These are phyloP conservation scores for Macrotus californicus DNA, from an alignment of 2,113 vertebrate species.

Conservation along the genomic window DNA sequence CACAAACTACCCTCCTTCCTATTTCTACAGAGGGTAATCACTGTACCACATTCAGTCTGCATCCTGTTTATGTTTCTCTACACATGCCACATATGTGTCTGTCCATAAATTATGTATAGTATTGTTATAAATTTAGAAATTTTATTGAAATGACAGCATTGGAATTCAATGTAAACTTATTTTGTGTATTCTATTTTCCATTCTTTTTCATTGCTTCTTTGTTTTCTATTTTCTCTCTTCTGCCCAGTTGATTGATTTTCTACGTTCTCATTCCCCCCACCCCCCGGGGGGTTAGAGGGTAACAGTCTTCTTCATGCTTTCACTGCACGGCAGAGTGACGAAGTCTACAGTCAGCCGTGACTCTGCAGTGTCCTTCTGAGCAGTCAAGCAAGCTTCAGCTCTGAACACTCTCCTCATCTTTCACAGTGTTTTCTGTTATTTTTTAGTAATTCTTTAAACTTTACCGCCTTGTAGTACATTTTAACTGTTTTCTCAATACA, in stretches of 20 bases:
- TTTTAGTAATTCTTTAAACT: not conserved
- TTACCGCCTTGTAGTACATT: not conserved
- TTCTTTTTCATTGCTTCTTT: not conserved
- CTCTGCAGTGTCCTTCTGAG: not conserved
- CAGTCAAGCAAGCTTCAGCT: not conserved
- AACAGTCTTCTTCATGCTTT: not conserved
- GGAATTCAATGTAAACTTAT: not conserved
- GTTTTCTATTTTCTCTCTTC: not conserved
- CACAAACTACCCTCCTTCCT: not conserved
- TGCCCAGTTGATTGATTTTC: not conserved
- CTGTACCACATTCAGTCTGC: not conserved
- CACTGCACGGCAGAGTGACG: not conserved
- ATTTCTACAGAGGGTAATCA: not conserved
- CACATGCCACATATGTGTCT: not conserved
- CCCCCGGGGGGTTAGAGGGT: not conserved
- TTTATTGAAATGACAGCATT: not conserved
- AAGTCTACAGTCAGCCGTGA: not conserved
- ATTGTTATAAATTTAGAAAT: not conserved
- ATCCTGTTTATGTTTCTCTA: not conserved
- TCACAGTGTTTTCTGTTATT: not conserved
- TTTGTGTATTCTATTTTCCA: not conserved
- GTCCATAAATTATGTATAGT: not conserved
- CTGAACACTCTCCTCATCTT: not conserved
- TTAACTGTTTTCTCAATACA: not conserved
- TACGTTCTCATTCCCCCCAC: not conserved